Base-by-base conservation (phyloP, 2,797 vertebrate genomes). In the Muscicapa comitata region DNA sequence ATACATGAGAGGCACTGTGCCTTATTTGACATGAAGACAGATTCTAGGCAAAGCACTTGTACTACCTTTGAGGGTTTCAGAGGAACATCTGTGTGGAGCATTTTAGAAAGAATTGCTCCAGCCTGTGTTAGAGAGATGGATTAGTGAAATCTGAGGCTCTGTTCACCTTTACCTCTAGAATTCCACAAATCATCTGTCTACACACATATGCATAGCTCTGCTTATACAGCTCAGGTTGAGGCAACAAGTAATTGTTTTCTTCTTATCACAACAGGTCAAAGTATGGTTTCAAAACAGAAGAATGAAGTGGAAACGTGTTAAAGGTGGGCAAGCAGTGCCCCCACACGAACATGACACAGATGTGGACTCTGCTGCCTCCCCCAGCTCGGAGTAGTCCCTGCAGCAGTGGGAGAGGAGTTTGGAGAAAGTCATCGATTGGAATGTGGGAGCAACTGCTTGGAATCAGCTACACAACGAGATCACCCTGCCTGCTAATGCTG, bases 221-320 rank as follows among this genome's bases (percentile, higher is more conserved):
- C 42, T 57, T 11, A 5, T 2, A 26, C 17, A 72, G n/a, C 24
- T 80, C 14, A 28, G 68, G 20, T 0, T 8, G 51, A 85, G 53
- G 19, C 48, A 38, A 5, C 8, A 17, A 67, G 13, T 90, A 58
- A 88, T 35, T 23, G 1, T 90, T 53, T 91, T 50, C 55, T 58
- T 83, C 94, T 93, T 24, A 68, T 65, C 61, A 13, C 37, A 17
- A 16, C 97, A 99, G 99, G 99, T 99, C 80, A 99, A 99, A 97
- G 99, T 99, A 18, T 99, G 99, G 99, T 99, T 99, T 93, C 99
- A 99, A 95, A 99, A 99, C 98, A 97, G 99, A 97, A 98, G 99
- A 94, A 99, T 99, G 99, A 99, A 99, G 96, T 99, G 99, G 99
- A 99, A 99, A 96, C 98, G 99, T 9, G 99, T 99, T 63, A 99